A percentile compares a stretch with the other conserved stretches of the same genome.
phyloP scores from a whole-genome alignment of 2,797 vertebrate genomes.

The Uromys caudimaculatus region DNA sequence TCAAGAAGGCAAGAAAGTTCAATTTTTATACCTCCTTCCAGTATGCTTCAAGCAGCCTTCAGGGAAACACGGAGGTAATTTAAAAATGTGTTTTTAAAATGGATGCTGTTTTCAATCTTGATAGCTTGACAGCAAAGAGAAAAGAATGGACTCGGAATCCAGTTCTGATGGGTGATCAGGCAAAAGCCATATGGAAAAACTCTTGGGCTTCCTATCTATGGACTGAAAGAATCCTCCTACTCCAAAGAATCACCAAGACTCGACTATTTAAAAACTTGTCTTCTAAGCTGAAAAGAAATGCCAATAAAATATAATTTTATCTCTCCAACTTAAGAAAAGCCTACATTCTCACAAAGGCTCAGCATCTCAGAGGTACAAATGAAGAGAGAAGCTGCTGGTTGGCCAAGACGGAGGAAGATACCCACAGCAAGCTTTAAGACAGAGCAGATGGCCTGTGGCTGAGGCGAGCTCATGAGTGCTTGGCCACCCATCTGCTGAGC shows the following conservation, averaged over 20 bases:
- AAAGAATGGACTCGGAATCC: background rate
- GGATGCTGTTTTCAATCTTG: background rate
- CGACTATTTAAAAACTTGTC: constrained; percentile 9
- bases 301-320: constrained; percentile 28
- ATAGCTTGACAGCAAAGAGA: background rate
- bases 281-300: background rate
- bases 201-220: background rate
- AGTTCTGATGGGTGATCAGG: background rate
- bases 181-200: background rate
- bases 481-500: constrained; percentile 28
- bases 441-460: constrained; percentile 50
- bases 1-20: background rate
- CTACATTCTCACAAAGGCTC: constrained; percentile 26
- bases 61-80: background rate
- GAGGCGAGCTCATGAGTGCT: background rate
- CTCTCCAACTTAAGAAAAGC: constrained; percentile 31
- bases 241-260: background rate
- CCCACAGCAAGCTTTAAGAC: background rate
- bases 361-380: constrained; percentile 12
- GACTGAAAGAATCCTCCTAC: background rate
- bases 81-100: background rate
- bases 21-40: background rate
- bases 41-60: background rate
- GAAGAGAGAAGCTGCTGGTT: constrained; percentile 15
- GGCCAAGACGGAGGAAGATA: background rate